Base-by-base conservation (phyloP, 2,888 invertebrate genomes). In the Leptinotarsa haldemani region DNA sequence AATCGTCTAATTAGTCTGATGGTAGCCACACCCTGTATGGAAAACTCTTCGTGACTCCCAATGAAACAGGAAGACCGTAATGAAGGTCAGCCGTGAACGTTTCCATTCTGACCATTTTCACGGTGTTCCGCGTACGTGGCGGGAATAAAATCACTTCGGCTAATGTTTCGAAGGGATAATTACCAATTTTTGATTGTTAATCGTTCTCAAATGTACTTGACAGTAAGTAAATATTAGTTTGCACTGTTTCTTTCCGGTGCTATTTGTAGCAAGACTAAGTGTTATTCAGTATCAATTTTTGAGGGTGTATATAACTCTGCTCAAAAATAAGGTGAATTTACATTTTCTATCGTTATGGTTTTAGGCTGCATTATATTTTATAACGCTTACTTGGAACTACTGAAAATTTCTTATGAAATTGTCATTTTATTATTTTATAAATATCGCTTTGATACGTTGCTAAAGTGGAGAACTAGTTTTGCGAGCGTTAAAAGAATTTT, bases 1-100 rank as follows among this genome's bases (percentile, higher is more conserved):
- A 20, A 13, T 13, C 56, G 12, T 3, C 22, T 56, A 12, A 56
- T 22, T 13, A 56, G 20, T 25, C 4, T 56, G n/a, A n/a, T n/a
- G 15, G 22, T 0, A 4, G 22, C 56, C 56, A 22, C 56, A 56
- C 56, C 13, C 56, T 56, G 18, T 56, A 20, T 20, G 20, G 18
- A 56, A 56, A 56, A 22, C 56, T 56, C 56, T 56, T 56, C 56
- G 56, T 56, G 56, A 56, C 56, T 56, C 18, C 56, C 56, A 56
- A 18, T 20, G 15, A 22, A 22, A 56, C 4, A 22, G 56, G 56
- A 13, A 56, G 52, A 52, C 40, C n/a, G 50, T 16, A 50, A n/a
- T 15, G 22, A 56, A 15, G 56, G 56, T 20, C 56, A 22, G 56
- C 4, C 56, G 22, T 22, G 22, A 50, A 67, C 30, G 40, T 67